Evolutionary conservation across 2,888 invertebrate species (phyloP).

Genomic region (Sinhomidia bicolor): DNA sequence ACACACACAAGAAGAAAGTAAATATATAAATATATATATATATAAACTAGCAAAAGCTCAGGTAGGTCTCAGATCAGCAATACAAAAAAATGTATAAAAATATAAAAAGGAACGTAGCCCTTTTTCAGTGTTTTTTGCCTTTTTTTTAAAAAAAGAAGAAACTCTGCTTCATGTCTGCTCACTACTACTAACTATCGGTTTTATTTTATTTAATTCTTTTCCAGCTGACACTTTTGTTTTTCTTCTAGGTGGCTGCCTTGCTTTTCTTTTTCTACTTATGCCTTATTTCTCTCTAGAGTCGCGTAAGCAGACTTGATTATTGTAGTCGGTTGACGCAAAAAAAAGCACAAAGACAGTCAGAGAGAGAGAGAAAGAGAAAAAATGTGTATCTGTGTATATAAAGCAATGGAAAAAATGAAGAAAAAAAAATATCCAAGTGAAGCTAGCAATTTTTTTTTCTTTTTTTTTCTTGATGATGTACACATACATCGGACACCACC

Average conservation of each 20-base stretch:
- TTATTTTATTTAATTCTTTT: conserved; percentile 59
- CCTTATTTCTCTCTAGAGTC: conserved; percentile 69
- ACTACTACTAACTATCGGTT: neutral
- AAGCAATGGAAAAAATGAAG: neutral
- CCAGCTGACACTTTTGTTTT: conserved; percentile 62
- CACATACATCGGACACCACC: conserved; percentile 29
- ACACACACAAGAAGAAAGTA: neutral
- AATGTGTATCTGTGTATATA: too few species aligned
- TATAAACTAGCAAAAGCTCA: neutral
- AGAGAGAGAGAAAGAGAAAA: too few species aligned
- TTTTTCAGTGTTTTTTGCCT: neutral
- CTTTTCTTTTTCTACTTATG: conserved; percentile 34
- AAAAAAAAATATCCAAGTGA: neutral
- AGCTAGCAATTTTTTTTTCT: conserved; percentile 19
- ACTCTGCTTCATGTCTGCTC: too few species aligned
- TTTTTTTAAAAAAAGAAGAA: neutral
- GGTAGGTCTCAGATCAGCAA: neutral
- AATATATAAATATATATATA: too few species aligned
- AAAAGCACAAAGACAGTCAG: too few species aligned
- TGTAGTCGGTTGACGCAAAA: conserved; percentile 27
- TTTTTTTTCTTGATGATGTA: conserved; percentile 45
- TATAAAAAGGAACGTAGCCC: conserved; percentile 27
- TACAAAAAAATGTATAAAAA: neutral
- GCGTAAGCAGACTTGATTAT: conserved; percentile 67
- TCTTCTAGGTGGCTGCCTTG: conserved; percentile 26